Percentiles rank a stretch among this genome's conserved stretches.
Conservation (phyloP, 2,797 vertebrate genomes). For the Halcyon badia region DNA sequence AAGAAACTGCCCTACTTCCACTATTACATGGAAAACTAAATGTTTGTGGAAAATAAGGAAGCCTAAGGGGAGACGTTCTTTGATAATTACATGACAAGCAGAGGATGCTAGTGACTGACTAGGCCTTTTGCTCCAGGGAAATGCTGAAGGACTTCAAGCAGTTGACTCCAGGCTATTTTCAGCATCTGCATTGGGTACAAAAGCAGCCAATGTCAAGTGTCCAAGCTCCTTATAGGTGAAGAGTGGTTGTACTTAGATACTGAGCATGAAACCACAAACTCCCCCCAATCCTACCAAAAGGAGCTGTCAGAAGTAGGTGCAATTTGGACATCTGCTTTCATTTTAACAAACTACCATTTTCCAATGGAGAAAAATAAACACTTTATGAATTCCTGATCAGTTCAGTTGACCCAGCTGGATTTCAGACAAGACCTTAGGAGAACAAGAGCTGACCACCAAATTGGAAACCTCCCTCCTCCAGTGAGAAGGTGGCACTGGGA, state of each 20-base stretch:
- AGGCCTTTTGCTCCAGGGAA: not conserved
- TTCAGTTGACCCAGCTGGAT: not conserved
- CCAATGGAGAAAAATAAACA: fast-evolving
- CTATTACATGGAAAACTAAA: not conserved
- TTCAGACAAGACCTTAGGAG: not conserved
- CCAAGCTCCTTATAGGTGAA: not conserved
- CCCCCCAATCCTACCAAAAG: not conserved
- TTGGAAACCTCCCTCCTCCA: not conserved
- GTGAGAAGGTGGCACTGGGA: not conserved
- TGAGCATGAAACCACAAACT: not conserved
- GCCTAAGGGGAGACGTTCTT: not conserved
- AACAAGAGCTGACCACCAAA: not conserved
- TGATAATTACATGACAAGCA: not conserved
- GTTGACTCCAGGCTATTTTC: not conserved
- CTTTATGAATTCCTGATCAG: not conserved
- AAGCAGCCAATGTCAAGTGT: not conserved
- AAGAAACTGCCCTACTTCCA: not conserved
- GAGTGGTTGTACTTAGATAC: not conserved
- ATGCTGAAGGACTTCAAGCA: not conserved
- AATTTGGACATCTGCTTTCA: not conserved
- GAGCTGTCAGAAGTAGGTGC: not conserved
- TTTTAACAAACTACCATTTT: not conserved
- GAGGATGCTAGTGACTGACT: not conserved
- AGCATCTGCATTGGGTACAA: not conserved
- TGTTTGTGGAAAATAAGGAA: not conserved